Percentiles rank a stretch among this genome's conserved stretches.
phyloP scores from a whole-genome alignment of 2,888 invertebrate species.

The Eucera pruinosa region DNA sequence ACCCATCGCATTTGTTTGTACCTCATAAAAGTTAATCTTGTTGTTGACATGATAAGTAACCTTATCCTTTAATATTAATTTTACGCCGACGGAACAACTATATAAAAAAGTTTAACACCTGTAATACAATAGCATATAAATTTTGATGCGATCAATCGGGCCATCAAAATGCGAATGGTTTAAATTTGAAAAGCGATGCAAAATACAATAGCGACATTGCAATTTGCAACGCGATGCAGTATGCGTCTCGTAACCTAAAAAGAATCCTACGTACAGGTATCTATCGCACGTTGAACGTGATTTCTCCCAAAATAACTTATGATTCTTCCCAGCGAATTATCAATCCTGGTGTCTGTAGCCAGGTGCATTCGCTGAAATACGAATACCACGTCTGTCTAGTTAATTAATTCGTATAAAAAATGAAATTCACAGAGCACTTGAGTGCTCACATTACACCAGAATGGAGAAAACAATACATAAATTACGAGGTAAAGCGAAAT shows the following conservation, averaged over 20 bases:
- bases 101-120: not conserved
- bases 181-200: not conserved
- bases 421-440: conserved; percentile 96
- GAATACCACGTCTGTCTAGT: not conserved
- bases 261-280: conserved; percentile 19
- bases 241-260: conserved; percentile 40
- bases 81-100: not conserved
- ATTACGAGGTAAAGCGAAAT: conserved; percentile 87
- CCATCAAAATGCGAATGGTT: not conserved
- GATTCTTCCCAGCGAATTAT: conserved; percentile 24
- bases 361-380: conserved; percentile 18
- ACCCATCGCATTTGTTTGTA: conserved; percentile 50
- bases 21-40: conserved; percentile 13
- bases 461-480: conserved; percentile 95
- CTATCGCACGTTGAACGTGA: conserved; percentile 13
- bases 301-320: conserved; percentile 51
- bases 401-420: conserved; percentile 80
- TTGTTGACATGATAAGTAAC: conserved; percentile 35
- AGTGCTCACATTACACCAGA: conserved; percentile 95
- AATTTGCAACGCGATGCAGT: conserved; percentile 1
- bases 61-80: not conserved
- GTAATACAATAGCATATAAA: not conserved
- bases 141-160: not conserved
- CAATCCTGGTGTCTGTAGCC: not conserved
- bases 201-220: conserved; percentile 11